Evolutionary conservation across 2,113 vertebrate species (phyloP).

Genomic region (Taurulus bubalis): DNA sequence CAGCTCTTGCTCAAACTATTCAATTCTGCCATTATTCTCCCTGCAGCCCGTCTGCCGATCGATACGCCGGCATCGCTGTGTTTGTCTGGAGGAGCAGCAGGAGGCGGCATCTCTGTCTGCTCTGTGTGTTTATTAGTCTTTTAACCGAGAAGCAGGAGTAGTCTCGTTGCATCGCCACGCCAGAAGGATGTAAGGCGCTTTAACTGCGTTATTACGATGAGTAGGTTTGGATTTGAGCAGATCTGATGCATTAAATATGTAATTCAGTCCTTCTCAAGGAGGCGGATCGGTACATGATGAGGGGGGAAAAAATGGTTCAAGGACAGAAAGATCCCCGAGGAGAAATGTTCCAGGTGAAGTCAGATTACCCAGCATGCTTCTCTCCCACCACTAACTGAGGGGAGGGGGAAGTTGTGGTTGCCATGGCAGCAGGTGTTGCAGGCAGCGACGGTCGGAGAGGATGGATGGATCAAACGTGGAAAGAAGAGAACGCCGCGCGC

Average conservation of each 20-base stretch:
- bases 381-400: constrained; percentile 4
- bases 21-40: constrained; percentile 12
- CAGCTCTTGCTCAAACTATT: constrained; percentile 8
- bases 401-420: constrained; percentile 42
- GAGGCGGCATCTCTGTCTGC: too few relatives aligned
- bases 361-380: constrained; percentile 74
- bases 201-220: too few relatives aligned
- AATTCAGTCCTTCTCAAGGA: neutral
- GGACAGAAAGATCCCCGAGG: constrained; percentile 56
- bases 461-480: constrained; percentile 48
- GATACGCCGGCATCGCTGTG: too few relatives aligned
- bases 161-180: too few relatives aligned
- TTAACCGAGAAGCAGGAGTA: too few relatives aligned
- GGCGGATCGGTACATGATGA: neutral
- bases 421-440: constrained; percentile 63
- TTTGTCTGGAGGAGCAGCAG: too few relatives aligned
- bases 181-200: too few relatives aligned
- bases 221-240: constrained; percentile 8
- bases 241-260: constrained; percentile 3
- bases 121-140: too few relatives aligned
- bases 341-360: constrained; percentile 69
- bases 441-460: neutral
- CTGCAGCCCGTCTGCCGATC: constrained; percentile 21
- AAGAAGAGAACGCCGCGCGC: constrained; percentile 15
- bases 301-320: constrained; percentile 57